Evolutionary conservation across 2,113 vertebrate species (phyloP).

Genomic region (Tursiops truncatus): DNA sequence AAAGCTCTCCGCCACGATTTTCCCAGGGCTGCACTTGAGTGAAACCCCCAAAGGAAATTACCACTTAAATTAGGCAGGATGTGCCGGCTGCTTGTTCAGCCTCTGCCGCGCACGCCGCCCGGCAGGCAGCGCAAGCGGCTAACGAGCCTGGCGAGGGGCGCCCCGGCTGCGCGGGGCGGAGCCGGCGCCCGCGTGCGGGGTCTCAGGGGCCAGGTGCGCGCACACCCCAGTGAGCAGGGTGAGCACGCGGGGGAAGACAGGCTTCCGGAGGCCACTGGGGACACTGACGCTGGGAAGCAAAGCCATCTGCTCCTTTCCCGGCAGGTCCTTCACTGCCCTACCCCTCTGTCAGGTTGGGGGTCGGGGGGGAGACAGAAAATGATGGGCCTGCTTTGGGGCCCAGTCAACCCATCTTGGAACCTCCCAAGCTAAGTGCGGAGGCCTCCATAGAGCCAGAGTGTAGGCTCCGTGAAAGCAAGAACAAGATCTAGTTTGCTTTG

Average conservation of each 20-base stretch:
- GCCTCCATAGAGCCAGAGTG: background rate
- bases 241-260: background rate
- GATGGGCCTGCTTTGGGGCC: background rate
- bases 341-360: background rate
- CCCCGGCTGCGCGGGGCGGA: rapidly evolving
- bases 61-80: slow-evolving; percentile 72
- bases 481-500: background rate
- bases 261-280: background rate
- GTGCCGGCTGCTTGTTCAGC: slow-evolving; percentile 44
- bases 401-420: background rate
- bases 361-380: background rate
- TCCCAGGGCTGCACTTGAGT: slow-evolving; percentile 65
- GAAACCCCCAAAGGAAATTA: slow-evolving; percentile 77
- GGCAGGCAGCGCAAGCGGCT: background rate
- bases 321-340: background rate
- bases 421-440: too few relatives aligned
- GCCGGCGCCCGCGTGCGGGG: rapidly evolving
- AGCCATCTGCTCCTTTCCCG: background rate
- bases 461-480: background rate
- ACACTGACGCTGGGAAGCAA: background rate
- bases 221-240: rapidly evolving
- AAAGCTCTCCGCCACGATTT: slow-evolving; percentile 57
- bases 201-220: rapidly evolving
- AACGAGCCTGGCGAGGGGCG: background rate
- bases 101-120: background rate